Evolutionary conservation across 92 coral and sea anemone genomes (phyloP).

Genomic region (Plumapathes pennacea): DNA sequence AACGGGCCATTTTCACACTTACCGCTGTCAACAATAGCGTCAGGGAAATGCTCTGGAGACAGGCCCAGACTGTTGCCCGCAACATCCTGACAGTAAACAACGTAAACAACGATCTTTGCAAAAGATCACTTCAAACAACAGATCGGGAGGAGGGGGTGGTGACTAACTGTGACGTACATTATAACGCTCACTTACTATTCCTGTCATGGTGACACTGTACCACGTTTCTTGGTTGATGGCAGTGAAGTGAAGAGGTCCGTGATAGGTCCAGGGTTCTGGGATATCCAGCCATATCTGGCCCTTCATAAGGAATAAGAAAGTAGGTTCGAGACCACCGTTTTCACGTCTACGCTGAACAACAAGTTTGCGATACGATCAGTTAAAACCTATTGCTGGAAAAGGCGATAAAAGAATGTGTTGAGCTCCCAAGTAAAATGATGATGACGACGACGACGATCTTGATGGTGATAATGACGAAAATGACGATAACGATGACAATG

Average conservation of each 20-base stretch:
- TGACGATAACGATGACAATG: no score
- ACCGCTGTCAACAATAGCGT: slow-evolving; percentile 94
- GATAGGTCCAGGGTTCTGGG: slow-evolving; percentile 69
- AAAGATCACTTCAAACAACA: background rate
- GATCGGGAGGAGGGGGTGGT: background rate
- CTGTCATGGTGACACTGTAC: slow-evolving; percentile 91
- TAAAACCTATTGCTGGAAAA: background rate
- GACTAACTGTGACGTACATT: background rate
- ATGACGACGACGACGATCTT: no score
- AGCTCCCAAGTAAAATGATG: no score
- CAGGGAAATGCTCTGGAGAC: slow-evolving; percentile 60
- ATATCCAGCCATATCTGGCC: slow-evolving; percentile 88
- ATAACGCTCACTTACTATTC: slow-evolving; percentile 69
- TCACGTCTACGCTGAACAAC: no score
- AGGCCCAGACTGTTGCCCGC: slow-evolving; percentile 89
- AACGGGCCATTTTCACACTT: no score
- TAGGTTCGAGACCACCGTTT: no score
- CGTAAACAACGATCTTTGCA: no score
- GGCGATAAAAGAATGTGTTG: no score
- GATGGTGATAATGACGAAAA: no score
- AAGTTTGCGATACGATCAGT: no score
- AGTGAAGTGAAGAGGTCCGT: slow-evolving; percentile 76
- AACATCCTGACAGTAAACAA: slow-evolving; percentile 59
- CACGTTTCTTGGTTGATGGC: slow-evolving; percentile 80
- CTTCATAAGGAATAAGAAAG: slow-evolving; percentile 20